Evolutionary conservation across 2,113 vertebrate species (phyloP), one percentile per base, ranked within the genome.

Genomic region (Chaenogobius annularis): DNA sequence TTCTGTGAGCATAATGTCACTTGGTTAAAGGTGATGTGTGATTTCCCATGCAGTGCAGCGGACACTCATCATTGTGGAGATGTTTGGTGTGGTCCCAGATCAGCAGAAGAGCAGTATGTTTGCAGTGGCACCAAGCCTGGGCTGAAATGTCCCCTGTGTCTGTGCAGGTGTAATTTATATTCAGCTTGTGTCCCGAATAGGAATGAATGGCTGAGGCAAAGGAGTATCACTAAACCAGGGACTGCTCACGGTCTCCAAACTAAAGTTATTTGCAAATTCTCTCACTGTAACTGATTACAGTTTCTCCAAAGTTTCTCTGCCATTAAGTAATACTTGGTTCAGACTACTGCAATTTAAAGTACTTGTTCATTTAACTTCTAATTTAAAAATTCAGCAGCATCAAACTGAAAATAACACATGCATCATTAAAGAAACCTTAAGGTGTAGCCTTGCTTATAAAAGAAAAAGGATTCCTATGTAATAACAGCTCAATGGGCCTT

Each of bases 401-500:
- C 10, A 7, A 40, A 7, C 37, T 40, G 37, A 40, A 9, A 40
- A 40, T 40, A 40, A 40, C 7, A 7, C 37, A 40, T 40, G 37
- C 44, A 46, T 46, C 10, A 46, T 54, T 54, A 54, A 54, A 20
- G 50, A 20, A 54, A 54, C 50, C 50, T 20, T 54, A 10, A n/a
- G 48, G 48, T n/a, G 19, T 54, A 54, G 19, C 50, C 15, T 10
- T 54, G n/a, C 10, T 17, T 50, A 50, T 1, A 31, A 31, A 31
- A 31, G 26, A 31, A 31, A 31, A 31, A 31, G 4, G 1, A 61
- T 80, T 72, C 69, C 61, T 47, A 79, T 73, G 68, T 62, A 82
- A 77, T 56, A 70, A 61, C 13, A 72, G 68, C 70, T 64, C 56
- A 31, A 3, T 69, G 68, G 55, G 59, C 64, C 68, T 63, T n/a